Evolutionary conservation across 2,888 invertebrate genomes (phyloP).

Genomic region (Psylliodes chrysocephalus): DNA sequence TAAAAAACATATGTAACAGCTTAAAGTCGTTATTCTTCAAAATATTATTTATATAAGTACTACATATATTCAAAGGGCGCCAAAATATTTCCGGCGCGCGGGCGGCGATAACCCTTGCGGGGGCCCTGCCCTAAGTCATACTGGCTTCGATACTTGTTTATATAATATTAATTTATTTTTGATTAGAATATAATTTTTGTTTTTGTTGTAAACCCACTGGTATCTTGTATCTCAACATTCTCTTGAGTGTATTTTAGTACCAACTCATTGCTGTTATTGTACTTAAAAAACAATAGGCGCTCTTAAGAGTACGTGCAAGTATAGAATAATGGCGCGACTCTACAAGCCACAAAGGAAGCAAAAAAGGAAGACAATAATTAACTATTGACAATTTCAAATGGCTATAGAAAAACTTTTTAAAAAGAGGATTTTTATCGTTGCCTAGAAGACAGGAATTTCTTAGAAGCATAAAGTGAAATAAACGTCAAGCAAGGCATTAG

Average conservation of each 20-base stretch:
- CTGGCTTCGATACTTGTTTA: too few species aligned
- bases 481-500: slow-evolving; percentile 40
- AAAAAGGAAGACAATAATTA: slow-evolving; percentile 19
- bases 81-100: too few species aligned
- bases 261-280: slow-evolving; percentile 15
- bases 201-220: neutral
- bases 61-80: too few species aligned
- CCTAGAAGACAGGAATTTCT: slow-evolving; percentile 28
- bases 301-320: slow-evolving; percentile 21
- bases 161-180: too few species aligned
- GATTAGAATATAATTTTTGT: too few species aligned
- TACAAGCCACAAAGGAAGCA: neutral
- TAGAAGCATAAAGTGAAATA: slow-evolving; percentile 36
- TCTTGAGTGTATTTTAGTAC: slow-evolving; percentile 17
- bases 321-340: slow-evolving; percentile 13
- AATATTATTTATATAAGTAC: too few species aligned
- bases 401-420: slow-evolving; percentile 17
- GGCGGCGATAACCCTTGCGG: too few species aligned
- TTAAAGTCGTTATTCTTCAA: too few species aligned
- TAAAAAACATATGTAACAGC: too few species aligned
- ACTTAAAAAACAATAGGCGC: slow-evolving; percentile 28
- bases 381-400: slow-evolving; percentile 18
- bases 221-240: slow-evolving; percentile 14
- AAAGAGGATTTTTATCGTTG: slow-evolving; percentile 27
- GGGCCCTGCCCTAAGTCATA: too few species aligned